Conservation (phyloP, 2,888 invertebrate genomes). For the Rhodophaea formosa region DNA sequence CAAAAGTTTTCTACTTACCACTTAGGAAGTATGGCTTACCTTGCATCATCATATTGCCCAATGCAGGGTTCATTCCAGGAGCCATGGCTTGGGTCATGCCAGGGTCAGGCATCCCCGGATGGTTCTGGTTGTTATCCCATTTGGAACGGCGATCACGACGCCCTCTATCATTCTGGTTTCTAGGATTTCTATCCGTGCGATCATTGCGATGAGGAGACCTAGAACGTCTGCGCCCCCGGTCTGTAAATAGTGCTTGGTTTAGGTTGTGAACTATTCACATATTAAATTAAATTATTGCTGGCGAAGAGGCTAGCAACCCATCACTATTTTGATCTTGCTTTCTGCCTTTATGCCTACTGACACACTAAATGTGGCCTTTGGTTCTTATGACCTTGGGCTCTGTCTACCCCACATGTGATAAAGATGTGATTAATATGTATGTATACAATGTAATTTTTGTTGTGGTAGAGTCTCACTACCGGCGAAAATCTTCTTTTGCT, state of each 20-base stretch:
- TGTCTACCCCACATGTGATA: too few species aligned
- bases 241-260: constrained; percentile 22
- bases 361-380: too few species aligned
- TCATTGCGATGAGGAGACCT: constrained; percentile 34
- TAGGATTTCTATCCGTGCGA: constrained; percentile 25
- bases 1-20: too few species aligned
- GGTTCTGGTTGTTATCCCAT: constrained; percentile 36
- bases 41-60: constrained; percentile 39
- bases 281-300: not conserved
- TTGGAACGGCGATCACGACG: constrained; percentile 37
- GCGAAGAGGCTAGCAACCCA: not conserved
- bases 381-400: too few species aligned
- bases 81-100: constrained; percentile 5
- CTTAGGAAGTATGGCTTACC: constrained; percentile 40
- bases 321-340: not conserved
- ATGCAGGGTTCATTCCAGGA: constrained; percentile 13
- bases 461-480: too few species aligned
- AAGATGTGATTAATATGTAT: too few species aligned
- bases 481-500: too few species aligned
- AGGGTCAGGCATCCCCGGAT: not conserved
- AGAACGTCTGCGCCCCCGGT: constrained; percentile 29
- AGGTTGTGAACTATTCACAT: too few species aligned
- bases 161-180: constrained; percentile 27
- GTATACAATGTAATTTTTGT: too few species aligned
- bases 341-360: too few species aligned